Evolutionary conservation across 1,140 invertebrate species (phyloP), one percentile per base, ranked within the genome.

Genomic region (Atta texana): DNA sequence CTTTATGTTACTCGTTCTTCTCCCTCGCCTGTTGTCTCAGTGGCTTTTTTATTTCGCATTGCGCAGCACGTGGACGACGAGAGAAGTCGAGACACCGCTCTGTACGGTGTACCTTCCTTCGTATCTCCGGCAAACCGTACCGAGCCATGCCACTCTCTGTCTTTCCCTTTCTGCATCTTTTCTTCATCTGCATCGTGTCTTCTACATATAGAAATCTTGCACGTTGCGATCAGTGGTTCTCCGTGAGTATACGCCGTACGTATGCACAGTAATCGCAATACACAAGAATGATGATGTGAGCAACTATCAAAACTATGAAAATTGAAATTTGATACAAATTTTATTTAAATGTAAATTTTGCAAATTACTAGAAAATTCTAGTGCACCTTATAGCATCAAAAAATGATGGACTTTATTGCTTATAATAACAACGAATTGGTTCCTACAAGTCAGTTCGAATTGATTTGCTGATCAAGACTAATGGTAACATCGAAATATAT

Each of bases 141-240:
- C 85, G 82, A 87, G 89, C 76, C 85, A 69, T 78, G 88, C 86
- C 81, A 82, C 85, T 82, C 87, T 72, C 21, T 21, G 21, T 55
- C 21, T 69, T n/a, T 39, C n/a, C 49, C n/a, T 61, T 8, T 74
- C 18, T 74, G 53, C 24, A 59, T 74, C 68, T 72, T 28, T 68
- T 55, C 78, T 78, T 66, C 88, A 90, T 86, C 78, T 78, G 69
- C 88, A 90, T 86, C 82, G 86, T 89, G 75, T 81, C 82, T 85
- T 44, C 84, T 68, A 71, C 84, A 68, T 85, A 84, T 55, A 88
- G 89, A 90, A 93, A 93, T 93, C 90, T 93, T 89, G 87, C 89
- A 91, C 89, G 86, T 80, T 66, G 78, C 39, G 76, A 51, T 69
- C 92, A 92, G 90, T 18, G 91, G 90, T 90, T 89, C 93, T 93